phyloP scores from a whole-genome alignment of 2,113 vertebrate genomes.

The Aythya baeri region DNA sequence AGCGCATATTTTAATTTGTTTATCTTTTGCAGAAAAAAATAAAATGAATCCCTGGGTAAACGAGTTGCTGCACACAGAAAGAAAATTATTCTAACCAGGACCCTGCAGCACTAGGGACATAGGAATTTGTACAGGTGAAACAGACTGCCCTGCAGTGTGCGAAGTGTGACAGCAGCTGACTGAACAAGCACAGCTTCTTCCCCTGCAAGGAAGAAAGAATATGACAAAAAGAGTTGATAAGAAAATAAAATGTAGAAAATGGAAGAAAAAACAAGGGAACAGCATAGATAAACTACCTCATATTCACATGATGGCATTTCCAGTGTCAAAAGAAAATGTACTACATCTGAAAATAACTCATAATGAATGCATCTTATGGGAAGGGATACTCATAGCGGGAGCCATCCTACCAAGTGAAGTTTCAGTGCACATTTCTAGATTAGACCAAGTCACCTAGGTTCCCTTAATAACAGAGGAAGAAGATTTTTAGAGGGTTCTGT shows the following conservation, averaged over 20 bases:
- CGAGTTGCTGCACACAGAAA: background rate
- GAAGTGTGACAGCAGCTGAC: background rate
- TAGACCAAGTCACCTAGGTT: background rate
- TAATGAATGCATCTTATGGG: background rate
- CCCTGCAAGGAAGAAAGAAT: background rate
- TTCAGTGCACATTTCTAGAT: background rate
- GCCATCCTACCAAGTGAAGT: background rate
- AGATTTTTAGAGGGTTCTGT: background rate
- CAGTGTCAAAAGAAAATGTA: background rate
- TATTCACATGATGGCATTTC: background rate
- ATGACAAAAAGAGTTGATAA: background rate
- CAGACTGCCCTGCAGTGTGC: background rate
- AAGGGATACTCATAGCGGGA: background rate
- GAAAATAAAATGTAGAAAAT: background rate
- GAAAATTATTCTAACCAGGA: background rate
- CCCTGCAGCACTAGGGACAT: background rate
- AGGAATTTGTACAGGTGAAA: background rate
- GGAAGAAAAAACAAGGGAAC: background rate
- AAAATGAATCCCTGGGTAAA: background rate
- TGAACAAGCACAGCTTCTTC: background rate
- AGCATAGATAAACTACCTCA: background rate
- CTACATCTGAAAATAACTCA: background rate
- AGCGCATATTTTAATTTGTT: background rate
- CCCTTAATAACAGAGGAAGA: rapidly evolving
- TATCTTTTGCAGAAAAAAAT: background rate